Evolutionary conservation across 2,888 invertebrate species (phyloP).

Genomic region (Hypsopygia costalis): DNA sequence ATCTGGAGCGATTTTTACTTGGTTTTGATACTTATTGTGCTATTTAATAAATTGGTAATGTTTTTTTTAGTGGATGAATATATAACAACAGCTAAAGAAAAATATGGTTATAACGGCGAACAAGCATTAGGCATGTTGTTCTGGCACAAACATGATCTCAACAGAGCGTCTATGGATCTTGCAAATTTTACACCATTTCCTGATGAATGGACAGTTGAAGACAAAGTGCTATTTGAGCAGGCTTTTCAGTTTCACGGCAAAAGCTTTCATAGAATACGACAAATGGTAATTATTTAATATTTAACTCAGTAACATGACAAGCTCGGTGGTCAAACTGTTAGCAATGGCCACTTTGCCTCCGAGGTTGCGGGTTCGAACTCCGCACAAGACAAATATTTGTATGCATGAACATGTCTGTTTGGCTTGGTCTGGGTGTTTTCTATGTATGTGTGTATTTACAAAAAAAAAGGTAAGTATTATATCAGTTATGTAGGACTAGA

Average conservation of each 20-base stretch:
- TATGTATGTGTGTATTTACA: too few relatives aligned
- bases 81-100: conserved; percentile 95
- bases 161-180: conserved; percentile 94
- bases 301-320: too few relatives aligned
- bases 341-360: too few relatives aligned
- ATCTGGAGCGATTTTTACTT: too few relatives aligned
- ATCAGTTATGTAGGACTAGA: too few relatives aligned
- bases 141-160: conserved; percentile 98
- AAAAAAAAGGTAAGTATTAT: neutral
- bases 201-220: conserved; percentile 99
- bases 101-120: conserved; percentile 98
- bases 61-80: conserved; percentile 94
- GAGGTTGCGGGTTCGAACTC: too few relatives aligned
- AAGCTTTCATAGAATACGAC: conserved; percentile 97
- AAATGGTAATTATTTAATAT: conserved; percentile 88
- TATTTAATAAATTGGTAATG: neutral
- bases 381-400: too few relatives aligned
- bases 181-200: conserved; percentile 98
- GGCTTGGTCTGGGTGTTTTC: too few relatives aligned
- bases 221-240: conserved; percentile 98
- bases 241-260: conserved; percentile 99
- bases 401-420: too few relatives aligned
- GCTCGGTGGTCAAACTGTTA: too few relatives aligned
- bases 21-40: too few relatives aligned
- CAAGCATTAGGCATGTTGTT: conserved; percentile 98